A percentile compares a stretch with the other conserved stretches of the same genome.
Conservation (phyloP, 2,113 vertebrate species). For the Neopipo cinnamomea region DNA sequence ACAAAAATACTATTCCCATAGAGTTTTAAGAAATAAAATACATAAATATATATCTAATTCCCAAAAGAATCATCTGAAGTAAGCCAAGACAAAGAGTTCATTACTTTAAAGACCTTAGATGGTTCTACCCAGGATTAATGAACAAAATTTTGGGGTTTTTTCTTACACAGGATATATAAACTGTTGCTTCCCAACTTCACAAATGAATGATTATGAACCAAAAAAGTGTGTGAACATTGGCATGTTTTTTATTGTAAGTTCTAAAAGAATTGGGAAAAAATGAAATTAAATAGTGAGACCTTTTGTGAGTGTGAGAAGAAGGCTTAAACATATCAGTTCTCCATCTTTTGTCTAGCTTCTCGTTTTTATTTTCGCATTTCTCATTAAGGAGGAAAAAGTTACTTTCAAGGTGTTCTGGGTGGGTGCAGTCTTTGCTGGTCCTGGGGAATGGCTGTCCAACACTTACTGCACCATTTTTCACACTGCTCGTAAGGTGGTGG, state of each 20-base stretch:
- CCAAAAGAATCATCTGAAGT: not conserved
- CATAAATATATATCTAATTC: not conserved
- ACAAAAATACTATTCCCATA: constrained; percentile 8
- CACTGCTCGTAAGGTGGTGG: not conserved
- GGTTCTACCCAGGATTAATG: not conserved
- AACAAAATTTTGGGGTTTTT: not conserved
- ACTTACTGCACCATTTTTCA: not conserved
- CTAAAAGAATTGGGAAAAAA: not conserved
- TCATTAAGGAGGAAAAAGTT: not conserved
- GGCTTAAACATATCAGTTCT: not conserved
- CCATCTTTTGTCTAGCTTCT: not conserved
- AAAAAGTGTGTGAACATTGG: not conserved
- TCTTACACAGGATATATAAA: not conserved
- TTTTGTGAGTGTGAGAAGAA: not conserved
- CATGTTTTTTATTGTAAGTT: not conserved
- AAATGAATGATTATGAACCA: not conserved
- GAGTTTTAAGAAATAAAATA: not conserved
- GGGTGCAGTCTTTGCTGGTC: not conserved
- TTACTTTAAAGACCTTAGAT: constrained; percentile 3
- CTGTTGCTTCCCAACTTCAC: not conserved
- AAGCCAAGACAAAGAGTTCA: not conserved
- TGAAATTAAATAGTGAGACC: not conserved
- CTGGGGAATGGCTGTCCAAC: not conserved
- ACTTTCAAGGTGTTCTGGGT: not conserved
- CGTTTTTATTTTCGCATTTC: not conserved